Evolutionary conservation across 2,888 invertebrate species (phyloP).

Genomic region (Scaptomyza reducta): DNA sequence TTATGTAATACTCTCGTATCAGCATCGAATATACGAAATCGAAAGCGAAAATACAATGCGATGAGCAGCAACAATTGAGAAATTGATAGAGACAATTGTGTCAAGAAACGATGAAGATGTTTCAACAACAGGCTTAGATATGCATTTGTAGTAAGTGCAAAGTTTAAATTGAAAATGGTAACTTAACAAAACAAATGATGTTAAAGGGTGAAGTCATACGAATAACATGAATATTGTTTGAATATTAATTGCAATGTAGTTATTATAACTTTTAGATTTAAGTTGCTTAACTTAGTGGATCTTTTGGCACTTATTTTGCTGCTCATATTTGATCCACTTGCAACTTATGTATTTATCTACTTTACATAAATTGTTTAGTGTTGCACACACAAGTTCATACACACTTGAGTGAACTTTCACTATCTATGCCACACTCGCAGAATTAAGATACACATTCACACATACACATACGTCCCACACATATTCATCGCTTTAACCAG

Average conservation of each 20-base stretch:
- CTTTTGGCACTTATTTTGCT: not conserved
- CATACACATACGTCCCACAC: slow-evolving; percentile 31
- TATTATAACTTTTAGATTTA: too few relatives aligned
- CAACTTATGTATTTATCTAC: slow-evolving; percentile 38
- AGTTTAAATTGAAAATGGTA: not conserved
- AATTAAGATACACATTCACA: slow-evolving; percentile 37
- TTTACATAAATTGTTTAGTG: slow-evolving; percentile 48
- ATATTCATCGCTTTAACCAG: slow-evolving; percentile 65
- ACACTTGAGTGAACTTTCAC: slow-evolving; percentile 63
- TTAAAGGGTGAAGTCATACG: too few relatives aligned
- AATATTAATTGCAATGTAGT: too few relatives aligned
- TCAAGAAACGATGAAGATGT: not conserved
- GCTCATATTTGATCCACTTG: slow-evolving; percentile 32
- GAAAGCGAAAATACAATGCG: slow-evolving; percentile 43
- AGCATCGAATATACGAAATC: slow-evolving; percentile 33
- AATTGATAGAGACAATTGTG: slow-evolving; percentile 20
- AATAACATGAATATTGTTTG: too few relatives aligned
- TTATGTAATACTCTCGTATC: slow-evolving; percentile 55
- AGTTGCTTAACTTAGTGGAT: not conserved
- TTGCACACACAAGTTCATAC: slow-evolving; percentile 2
- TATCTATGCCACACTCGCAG: slow-evolving; percentile 28
- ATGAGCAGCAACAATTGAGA: slow-evolving; percentile 33
- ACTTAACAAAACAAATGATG: not conserved
- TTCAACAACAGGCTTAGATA: not conserved
- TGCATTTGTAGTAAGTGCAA: not conserved